Percentiles rank a stretch among this genome's conserved stretches.
Conservation (phyloP, 2,797 vertebrate species). For the Brachyrhaphis roseni region DNA sequence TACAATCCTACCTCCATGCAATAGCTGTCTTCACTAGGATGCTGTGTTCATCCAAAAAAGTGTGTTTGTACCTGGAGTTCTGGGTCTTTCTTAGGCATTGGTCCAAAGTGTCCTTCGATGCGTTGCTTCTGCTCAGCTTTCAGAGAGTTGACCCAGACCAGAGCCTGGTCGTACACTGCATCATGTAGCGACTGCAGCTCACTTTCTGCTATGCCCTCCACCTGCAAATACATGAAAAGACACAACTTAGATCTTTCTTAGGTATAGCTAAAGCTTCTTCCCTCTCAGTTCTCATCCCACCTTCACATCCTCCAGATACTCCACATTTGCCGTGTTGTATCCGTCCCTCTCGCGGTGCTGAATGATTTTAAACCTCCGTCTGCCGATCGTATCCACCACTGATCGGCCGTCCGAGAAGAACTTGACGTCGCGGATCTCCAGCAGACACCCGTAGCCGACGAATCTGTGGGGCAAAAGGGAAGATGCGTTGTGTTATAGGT, state of each 20-base stretch:
- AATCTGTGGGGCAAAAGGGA: slow-evolving; percentile 69
- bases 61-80: slow-evolving; percentile 81
- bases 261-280: neutral
- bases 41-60: neutral
- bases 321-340: slow-evolving; percentile 92
- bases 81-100: slow-evolving; percentile 88
- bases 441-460: slow-evolving; percentile 90
- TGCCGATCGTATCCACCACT: slow-evolving; percentile 88
- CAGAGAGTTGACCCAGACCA: slow-evolving; percentile 90
- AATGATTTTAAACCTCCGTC: slow-evolving; percentile 88
- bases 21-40: neutral
- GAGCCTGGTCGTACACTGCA: slow-evolving; percentile 88
- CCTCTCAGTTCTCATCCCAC: slow-evolving; percentile 33
- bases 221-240: slow-evolving; percentile 69
- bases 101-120: slow-evolving; percentile 91
- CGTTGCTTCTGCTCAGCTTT: slow-evolving; percentile 89
- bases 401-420: slow-evolving; percentile 93
- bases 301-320: slow-evolving; percentile 92
- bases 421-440: slow-evolving; percentile 90
- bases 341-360: slow-evolving; percentile 89
- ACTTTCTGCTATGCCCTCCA: slow-evolving; percentile 85
- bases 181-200: slow-evolving; percentile 89
- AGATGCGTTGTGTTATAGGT: neutral
- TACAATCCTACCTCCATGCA: too few species aligned
- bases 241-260: neutral